These are phyloP conservation scores for Pomatostomus ruficeps DNA, from an alignment of 2,113 vertebrate genomes.

Conservation along the genomic window DNA sequence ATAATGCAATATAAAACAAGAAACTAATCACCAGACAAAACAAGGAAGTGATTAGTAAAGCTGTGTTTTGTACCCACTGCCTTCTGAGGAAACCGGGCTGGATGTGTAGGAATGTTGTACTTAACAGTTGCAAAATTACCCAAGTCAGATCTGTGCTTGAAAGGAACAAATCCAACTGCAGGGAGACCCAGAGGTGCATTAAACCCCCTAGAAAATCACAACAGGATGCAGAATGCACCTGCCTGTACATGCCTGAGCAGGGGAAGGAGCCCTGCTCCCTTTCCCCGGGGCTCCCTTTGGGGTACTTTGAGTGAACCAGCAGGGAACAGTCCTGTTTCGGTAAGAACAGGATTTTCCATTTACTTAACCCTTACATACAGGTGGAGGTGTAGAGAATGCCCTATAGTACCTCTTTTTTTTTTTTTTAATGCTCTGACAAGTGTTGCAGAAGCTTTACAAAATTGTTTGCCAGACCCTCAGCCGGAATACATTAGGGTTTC, in stretches of 20 bases:
- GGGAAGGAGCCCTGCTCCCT: not conserved
- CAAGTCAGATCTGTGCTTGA: conserved; percentile 6
- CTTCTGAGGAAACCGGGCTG: not conserved
- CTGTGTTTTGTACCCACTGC: not conserved
- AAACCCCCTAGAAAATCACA: conserved; percentile 9
- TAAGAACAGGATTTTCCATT: conserved; percentile 44
- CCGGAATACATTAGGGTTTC: not conserved
- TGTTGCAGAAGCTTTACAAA: not conserved
- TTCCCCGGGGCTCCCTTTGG: not conserved
- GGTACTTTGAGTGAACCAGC: conserved; percentile 9
- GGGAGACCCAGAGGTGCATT: conserved; percentile 21
- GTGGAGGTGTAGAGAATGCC: not conserved
- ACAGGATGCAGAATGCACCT: conserved; percentile 41
- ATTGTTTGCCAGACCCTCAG: conserved; percentile 9
- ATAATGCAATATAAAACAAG: not conserved
- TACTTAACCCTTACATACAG: not conserved
- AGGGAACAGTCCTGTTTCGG: not conserved
- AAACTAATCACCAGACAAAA: not conserved
- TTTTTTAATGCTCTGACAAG: not conserved
- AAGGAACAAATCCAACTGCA: not conserved
- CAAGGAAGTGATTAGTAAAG: not conserved
- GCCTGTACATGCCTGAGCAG: not conserved
- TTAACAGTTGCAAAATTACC: not conserved
- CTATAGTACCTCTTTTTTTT: not conserved
- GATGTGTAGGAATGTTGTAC: not conserved